phyloP scores from a whole-genome alignment of 2,888 invertebrate species.

The Melinaea marsaeus region DNA sequence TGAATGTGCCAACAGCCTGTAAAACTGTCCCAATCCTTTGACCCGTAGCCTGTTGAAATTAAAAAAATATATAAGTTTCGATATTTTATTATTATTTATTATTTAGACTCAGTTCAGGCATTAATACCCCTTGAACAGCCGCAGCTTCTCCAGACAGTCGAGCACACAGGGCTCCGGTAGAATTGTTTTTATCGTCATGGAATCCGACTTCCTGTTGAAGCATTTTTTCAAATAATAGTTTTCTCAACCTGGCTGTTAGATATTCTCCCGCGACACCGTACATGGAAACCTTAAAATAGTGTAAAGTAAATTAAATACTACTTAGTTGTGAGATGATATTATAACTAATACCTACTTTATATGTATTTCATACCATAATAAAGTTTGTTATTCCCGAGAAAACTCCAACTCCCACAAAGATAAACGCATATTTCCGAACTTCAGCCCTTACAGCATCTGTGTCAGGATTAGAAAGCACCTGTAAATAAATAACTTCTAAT shows the following conservation, averaged over 20 bases:
- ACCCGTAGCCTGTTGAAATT: constrained; percentile 82
- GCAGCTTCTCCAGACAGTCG: constrained; percentile 87
- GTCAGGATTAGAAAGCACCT: constrained; percentile 70
- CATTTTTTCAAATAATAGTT: constrained; percentile 81
- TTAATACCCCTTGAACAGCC: constrained; percentile 85
- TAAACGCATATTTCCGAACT: constrained; percentile 79
- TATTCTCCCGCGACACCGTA: constrained; percentile 89
- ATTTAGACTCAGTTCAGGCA: constrained; percentile 16
- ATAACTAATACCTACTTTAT: neutral
- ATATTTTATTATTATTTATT: neutral
- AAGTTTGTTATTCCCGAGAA: constrained; percentile 82
- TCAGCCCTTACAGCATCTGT: constrained; percentile 74
- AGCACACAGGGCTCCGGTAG: constrained; percentile 86
- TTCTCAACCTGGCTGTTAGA: constrained; percentile 85
- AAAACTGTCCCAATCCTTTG: constrained; percentile 87
- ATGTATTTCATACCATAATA: constrained; percentile 71
- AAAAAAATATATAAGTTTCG: constrained; percentile 19
- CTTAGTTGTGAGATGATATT: no score
- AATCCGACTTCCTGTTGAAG: constrained; percentile 85
- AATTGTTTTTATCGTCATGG: constrained; percentile 85
- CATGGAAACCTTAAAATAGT: constrained; percentile 59
- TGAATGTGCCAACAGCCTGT: constrained; percentile 83
- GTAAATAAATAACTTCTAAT: constrained; percentile 8
- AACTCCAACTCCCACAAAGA: constrained; percentile 82
- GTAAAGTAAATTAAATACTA: neutral